phyloP scores from a whole-genome alignment of 2,888 invertebrate genomes.

The Torymus auratus region DNA sequence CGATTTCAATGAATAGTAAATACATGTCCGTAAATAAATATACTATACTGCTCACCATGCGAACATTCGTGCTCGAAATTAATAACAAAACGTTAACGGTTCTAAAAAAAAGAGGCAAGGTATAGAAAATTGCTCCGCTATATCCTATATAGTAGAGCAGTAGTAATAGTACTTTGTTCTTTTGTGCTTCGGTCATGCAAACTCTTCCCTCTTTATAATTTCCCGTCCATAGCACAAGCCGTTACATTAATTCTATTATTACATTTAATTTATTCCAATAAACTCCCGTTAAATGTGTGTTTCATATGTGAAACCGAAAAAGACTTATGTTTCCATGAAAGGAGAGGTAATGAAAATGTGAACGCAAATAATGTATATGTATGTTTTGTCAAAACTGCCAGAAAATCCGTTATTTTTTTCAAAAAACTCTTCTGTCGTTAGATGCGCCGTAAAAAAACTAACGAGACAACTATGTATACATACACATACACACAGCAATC shows the following conservation, averaged over 20 bases:
- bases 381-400: conserved; percentile 48
- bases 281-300: conserved; percentile 21
- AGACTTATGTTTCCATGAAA: conserved; percentile 36
- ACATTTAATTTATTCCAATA: conserved; percentile 41
- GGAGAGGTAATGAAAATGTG: not conserved
- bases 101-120: conserved; percentile 9
- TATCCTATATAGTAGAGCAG: conserved; percentile 33
- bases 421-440: conserved; percentile 44
- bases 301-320: conserved; percentile 19
- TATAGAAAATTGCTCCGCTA: conserved; percentile 40
- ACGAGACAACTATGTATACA: conserved; percentile 37
- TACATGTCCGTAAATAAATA: conserved; percentile 19
- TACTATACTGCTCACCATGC: not conserved
- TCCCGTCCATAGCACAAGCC: conserved; percentile 73
- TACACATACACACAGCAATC: conserved; percentile 17
- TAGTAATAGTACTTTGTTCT: conserved; percentile 46
- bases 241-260: conserved; percentile 59
- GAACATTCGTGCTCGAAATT: conserved; percentile 37
- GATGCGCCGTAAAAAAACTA: conserved; percentile 38
- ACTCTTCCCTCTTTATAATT: conserved; percentile 64
- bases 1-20: conserved; percentile 3
- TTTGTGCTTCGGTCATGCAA: conserved; percentile 55
- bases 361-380: conserved; percentile 17
- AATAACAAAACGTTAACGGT: conserved; percentile 44
- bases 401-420: conserved; percentile 32